Conservation (phyloP, 2,113 vertebrate species). For the Gallinago jamesoni region DNA sequence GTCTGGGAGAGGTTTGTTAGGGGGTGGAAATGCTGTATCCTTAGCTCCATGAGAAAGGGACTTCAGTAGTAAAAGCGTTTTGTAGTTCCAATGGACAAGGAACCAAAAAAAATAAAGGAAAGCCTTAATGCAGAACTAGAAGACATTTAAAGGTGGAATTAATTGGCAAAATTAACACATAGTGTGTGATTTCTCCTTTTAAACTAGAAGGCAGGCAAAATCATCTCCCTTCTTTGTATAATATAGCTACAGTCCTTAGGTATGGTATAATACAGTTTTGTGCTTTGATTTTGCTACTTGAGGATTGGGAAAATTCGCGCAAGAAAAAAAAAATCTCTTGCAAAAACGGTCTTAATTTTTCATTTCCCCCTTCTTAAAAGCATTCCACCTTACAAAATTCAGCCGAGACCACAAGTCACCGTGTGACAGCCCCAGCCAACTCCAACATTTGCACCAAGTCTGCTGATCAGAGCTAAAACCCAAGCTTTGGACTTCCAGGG, state of each 20-base stretch:
- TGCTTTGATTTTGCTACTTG: not conserved
- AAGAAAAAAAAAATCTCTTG: not conserved
- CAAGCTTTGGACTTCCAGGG: not conserved
- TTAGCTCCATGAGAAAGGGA: not conserved
- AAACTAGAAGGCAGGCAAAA: not conserved
- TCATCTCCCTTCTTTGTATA: not conserved
- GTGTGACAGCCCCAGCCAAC: accelerated
- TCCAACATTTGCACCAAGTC: not conserved
- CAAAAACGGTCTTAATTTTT: not conserved
- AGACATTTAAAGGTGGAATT: not conserved
- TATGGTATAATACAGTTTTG: not conserved
- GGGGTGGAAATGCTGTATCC: not conserved
- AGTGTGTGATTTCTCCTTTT: not conserved
- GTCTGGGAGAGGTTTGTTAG: not conserved
- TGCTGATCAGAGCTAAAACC: not conserved
- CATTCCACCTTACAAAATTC: not conserved
- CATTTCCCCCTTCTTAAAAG: not conserved
- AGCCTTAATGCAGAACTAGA: not conserved
- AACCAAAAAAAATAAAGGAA: not conserved
- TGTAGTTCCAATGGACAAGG: not conserved
- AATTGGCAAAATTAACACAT: not conserved
- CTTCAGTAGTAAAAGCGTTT: not conserved
- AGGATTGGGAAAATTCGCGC: not conserved
- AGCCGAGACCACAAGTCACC: not conserved
- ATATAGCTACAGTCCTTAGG: not conserved